phyloP scores from a whole-genome alignment of 2,113 vertebrate species.

The Thermophis baileyi region DNA sequence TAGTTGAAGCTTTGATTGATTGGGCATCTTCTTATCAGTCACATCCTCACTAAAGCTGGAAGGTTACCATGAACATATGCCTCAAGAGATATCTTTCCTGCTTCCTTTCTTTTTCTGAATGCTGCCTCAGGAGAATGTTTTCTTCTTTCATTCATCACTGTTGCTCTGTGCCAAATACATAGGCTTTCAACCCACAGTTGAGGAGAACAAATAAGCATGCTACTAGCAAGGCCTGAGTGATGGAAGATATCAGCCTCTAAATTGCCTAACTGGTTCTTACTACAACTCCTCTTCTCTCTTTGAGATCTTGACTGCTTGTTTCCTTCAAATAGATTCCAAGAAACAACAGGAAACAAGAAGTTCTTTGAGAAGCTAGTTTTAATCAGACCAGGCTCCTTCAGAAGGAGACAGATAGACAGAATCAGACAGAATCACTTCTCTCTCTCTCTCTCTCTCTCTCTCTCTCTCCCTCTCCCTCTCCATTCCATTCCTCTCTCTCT shows the following conservation, averaged over 20 bases:
- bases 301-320: not conserved
- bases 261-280: not conserved
- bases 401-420: not conserved
- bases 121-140: not conserved
- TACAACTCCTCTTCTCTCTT: not conserved
- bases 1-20: no score
- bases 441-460: no score
- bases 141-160: not conserved
- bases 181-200: not conserved
- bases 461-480: no score
- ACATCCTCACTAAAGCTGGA: not conserved
- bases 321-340: not conserved
- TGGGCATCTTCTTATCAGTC: not conserved
- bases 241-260: not conserved
- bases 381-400: not conserved
- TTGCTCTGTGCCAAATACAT: not conserved
- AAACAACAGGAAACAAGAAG: not conserved
- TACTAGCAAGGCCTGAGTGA: not conserved
- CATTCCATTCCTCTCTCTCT: no score
- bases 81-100: not conserved
- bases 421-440: not conserved
- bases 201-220: not conserved
- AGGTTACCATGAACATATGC: not conserved
- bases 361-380: not conserved
- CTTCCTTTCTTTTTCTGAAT: not conserved